Conservation (phyloP, 1,140 invertebrate species). For the Metopolophium dirhodum region DNA sequence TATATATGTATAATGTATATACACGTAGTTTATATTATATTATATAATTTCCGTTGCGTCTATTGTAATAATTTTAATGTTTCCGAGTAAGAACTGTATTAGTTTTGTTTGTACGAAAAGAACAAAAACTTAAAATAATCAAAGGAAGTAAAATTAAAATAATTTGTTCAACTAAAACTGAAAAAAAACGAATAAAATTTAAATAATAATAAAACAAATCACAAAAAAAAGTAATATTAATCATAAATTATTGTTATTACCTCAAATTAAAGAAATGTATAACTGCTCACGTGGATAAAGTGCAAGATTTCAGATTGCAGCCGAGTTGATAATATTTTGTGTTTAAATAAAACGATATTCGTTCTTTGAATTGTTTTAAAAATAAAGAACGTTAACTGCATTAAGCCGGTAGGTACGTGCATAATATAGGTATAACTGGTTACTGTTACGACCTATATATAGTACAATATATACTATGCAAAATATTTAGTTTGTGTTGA, state of each 20-base stretch:
- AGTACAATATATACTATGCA: not conserved
- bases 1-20: too few species aligned
- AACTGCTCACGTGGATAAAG: not conserved
- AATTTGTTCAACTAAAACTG: not conserved
- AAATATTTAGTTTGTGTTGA: not conserved
- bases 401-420: too few species aligned
- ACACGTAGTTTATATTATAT: not conserved
- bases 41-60: not conserved
- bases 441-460: not conserved
- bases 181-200: not conserved
- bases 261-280: not conserved
- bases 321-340: not conserved
- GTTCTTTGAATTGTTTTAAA: not conserved
- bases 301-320: not conserved
- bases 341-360: not conserved
- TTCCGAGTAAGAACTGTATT: not conserved
- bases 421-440: not conserved
- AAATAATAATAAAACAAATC: not conserved
- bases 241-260: not conserved
- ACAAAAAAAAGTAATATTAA: not conserved
- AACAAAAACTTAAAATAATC: not conserved
- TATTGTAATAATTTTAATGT: constrained; percentile 11
- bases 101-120: not conserved
- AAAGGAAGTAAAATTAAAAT: constrained; percentile 5
- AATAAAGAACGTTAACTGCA: not conserved